These are phyloP conservation scores for Leptarthrus brevirostris DNA, from an alignment of 2,888 invertebrate species.

Conservation along the genomic window DNA sequence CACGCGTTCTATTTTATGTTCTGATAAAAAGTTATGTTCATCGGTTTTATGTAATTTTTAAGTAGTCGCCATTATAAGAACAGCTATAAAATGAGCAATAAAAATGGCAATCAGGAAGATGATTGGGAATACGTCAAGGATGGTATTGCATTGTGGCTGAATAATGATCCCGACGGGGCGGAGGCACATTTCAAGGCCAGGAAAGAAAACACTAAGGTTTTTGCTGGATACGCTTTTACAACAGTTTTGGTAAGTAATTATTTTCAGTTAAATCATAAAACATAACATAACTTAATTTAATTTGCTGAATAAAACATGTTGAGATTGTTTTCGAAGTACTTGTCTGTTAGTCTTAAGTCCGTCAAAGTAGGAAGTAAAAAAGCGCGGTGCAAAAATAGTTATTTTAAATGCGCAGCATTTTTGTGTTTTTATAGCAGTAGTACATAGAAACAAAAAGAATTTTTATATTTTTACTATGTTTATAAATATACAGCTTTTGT, in stretches of 20 bases:
- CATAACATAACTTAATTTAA: too few relatives aligned
- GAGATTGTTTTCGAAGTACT: too few relatives aligned
- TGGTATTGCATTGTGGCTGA: slow-evolving; percentile 54
- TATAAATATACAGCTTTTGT: too few relatives aligned
- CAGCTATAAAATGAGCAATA: slow-evolving; percentile 13
- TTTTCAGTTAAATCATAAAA: too few relatives aligned
- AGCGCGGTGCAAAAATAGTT: too few relatives aligned
- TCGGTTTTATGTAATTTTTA: not conserved
- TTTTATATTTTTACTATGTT: too few relatives aligned
- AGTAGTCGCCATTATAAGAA: not conserved
- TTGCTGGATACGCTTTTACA: slow-evolving; percentile 53
- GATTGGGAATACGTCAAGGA: slow-evolving; percentile 55
- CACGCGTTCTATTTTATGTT: not conserved
- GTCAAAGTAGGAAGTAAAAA: too few relatives aligned
- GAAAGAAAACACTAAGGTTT: slow-evolving; percentile 49
- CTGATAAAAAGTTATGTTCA: not conserved
- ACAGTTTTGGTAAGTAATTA: slow-evolving; percentile 53
- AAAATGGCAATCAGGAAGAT: slow-evolving; percentile 22
- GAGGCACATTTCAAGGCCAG: slow-evolving; percentile 52
- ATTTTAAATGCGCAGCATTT: too few relatives aligned
- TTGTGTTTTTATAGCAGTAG: too few relatives aligned
- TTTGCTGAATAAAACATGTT: too few relatives aligned
- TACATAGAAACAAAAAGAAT: too few relatives aligned
- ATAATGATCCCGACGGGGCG: slow-evolving; percentile 54
- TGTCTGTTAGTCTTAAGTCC: too few relatives aligned